Percentiles rank a stretch among this genome's conserved stretches.
phyloP scores from a whole-genome alignment of 2,797 vertebrate species.

The Corythornis leucogaster region DNA sequence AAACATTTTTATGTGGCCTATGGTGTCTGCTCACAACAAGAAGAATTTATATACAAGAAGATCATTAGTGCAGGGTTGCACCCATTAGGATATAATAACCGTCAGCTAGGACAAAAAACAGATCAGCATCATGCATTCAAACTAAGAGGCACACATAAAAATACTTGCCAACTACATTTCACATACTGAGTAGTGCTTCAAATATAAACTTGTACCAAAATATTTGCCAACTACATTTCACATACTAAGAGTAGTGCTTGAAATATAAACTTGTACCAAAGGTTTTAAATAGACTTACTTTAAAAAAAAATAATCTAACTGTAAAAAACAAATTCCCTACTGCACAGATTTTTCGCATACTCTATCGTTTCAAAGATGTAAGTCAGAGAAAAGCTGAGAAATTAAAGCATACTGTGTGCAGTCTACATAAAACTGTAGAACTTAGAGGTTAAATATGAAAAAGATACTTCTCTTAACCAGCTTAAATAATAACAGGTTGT shows the following conservation, averaged over 20 bases:
- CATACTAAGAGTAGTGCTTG: conserved; percentile 47
- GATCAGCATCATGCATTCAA: conserved; percentile 88
- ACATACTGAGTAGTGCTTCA: conserved; percentile 50
- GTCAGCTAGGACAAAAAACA: conserved; percentile 95
- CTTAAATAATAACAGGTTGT: not conserved
- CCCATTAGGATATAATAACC: conserved; percentile 97
- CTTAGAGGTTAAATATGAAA: not conserved
- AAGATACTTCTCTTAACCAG: not conserved
- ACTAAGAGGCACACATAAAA: conserved; percentile 89
- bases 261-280: conserved; percentile 54
- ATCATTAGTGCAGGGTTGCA: conserved; percentile 94
- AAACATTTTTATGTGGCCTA: conserved; percentile 92
- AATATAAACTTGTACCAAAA: conserved; percentile 71
- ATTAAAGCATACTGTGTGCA: not conserved
- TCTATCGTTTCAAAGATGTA: not conserved
- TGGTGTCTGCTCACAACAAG: conserved; percentile 89
- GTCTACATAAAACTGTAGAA: not conserved
- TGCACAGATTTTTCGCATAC: not conserved
- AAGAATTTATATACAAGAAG: conserved; percentile 92
- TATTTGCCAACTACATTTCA: conserved; percentile 70
- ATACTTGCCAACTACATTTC: conserved; percentile 71
- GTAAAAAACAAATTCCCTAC: not conserved
- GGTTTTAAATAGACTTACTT: conserved; percentile 16
- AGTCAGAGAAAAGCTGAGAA: not conserved
- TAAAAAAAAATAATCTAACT: not conserved